phyloP scores from a whole-genome alignment of 2,888 invertebrate genomes.

The Chrysolina haemoptera region DNA sequence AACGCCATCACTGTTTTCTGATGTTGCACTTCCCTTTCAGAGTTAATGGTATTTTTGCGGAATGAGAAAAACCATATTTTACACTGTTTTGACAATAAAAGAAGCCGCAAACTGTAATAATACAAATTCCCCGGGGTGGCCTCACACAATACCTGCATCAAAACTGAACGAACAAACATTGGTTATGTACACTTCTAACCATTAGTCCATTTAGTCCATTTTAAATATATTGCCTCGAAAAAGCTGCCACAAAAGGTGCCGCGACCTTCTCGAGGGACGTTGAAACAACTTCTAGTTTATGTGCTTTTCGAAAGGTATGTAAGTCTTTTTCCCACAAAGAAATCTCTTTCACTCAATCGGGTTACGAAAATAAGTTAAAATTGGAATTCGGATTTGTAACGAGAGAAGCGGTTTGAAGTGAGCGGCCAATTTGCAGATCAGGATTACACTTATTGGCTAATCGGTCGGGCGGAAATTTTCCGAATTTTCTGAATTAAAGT shows the following conservation, averaged over 20 bases:
- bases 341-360: constrained; percentile 29
- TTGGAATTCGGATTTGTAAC: constrained; percentile 22
- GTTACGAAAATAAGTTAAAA: constrained; percentile 25
- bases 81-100: constrained; percentile 48
- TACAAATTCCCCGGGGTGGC: constrained; percentile 60
- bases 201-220: constrained; percentile 59
- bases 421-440: constrained; percentile 31
- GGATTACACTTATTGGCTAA: constrained; percentile 33
- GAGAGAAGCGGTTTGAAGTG: neutral
- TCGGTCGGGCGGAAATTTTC: constrained; percentile 13
- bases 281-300: constrained; percentile 30
- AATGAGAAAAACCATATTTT: constrained; percentile 44
- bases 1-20: constrained; percentile 19
- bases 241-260: constrained; percentile 31
- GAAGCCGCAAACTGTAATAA: constrained; percentile 47
- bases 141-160: constrained; percentile 63
- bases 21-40: neutral
- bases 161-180: constrained; percentile 64
- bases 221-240: constrained; percentile 66
- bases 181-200: constrained; percentile 64
- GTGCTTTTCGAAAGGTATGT: constrained; percentile 26
- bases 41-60: constrained; percentile 41
- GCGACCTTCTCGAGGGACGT: constrained; percentile 23
- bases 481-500: neutral
- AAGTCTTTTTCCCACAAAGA: constrained; percentile 18